These are phyloP conservation scores for Drosophila auraria DNA, from an alignment of 1,140 invertebrate species.

Conservation along the genomic window DNA sequence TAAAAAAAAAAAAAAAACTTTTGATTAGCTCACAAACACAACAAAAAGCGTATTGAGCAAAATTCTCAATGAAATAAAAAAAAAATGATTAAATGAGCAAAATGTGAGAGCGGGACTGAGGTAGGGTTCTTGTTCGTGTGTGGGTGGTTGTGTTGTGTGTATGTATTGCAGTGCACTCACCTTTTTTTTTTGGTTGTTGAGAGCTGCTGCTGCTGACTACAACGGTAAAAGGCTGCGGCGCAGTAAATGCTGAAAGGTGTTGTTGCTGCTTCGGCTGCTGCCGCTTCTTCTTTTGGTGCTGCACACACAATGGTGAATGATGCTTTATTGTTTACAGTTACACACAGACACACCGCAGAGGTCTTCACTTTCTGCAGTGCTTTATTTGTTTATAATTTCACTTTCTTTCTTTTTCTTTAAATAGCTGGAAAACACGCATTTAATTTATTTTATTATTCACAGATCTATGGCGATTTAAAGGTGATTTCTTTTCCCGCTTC, in stretches of 20 bases:
- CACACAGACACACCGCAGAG: slow-evolving; percentile 8
- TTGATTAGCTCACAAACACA: slow-evolving; percentile 43
- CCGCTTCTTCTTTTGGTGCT: slow-evolving; percentile 19
- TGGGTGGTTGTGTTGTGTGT: slow-evolving; percentile 16
- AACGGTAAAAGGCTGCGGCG: slow-evolving; percentile 75
- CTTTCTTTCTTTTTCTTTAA: slow-evolving; percentile 41
- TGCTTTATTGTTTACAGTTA: slow-evolving; percentile 47
- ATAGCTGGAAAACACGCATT: slow-evolving; percentile 33
- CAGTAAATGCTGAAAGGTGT: slow-evolving; percentile 59
- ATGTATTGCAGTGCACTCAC: slow-evolving; percentile 70
- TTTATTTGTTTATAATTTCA: slow-evolving; percentile 52
- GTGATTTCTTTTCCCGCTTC: slow-evolving; percentile 21
- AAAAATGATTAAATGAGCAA: slow-evolving; percentile 33
- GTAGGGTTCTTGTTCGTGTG: slow-evolving; percentile 12
- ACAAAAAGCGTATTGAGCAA: slow-evolving; percentile 16
- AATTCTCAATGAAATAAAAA: slow-evolving; percentile 47
- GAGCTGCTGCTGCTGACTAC: slow-evolving; percentile 29
- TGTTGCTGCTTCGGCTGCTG: slow-evolving; percentile 27
- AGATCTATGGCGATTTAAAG: neutral
- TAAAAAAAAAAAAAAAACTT: slow-evolving; percentile 33
- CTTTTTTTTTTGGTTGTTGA: slow-evolving; percentile 52
- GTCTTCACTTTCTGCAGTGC: slow-evolving; percentile 17
- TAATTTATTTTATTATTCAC: slow-evolving; percentile 16
- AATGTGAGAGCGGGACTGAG: slow-evolving; percentile 31
- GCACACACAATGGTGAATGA: slow-evolving; percentile 51